Evolutionary conservation across 2,113 vertebrate genomes (phyloP).

Genomic region (Tringa solitaria): DNA sequence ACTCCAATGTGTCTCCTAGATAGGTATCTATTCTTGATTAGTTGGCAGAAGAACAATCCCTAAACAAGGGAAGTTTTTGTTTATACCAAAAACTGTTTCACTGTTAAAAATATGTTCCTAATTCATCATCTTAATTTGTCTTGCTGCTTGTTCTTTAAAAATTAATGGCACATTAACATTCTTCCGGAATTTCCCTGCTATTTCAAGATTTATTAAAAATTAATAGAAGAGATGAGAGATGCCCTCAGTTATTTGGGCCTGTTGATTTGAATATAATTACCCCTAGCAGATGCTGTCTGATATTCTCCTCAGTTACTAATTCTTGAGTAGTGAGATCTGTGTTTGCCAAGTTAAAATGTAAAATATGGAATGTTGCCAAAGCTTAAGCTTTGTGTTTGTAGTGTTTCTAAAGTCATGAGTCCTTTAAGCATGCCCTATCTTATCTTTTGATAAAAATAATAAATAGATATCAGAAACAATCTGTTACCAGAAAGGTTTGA

Average conservation of each 20-base stretch:
- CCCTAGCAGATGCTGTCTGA: background rate
- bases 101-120: background rate
- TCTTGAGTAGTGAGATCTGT: background rate
- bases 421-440: background rate
- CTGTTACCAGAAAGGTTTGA: background rate
- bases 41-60: background rate
- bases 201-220: conserved; percentile 49
- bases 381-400: background rate
- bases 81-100: background rate
- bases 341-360: conserved; percentile 22
- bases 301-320: background rate
- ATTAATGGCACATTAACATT: conserved; percentile 6
- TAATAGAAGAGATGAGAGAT: background rate
- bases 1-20: background rate
- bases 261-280: conserved; percentile 38
- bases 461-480: background rate
- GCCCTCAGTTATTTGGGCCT: conserved; percentile 19
- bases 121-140: background rate
- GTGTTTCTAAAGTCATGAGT: background rate
- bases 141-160: background rate
- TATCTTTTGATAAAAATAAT: conserved; percentile 16
- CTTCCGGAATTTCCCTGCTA: conserved; percentile 18
- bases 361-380: background rate
- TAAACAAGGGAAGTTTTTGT: background rate
- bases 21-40: background rate